Evolutionary conservation across 2,113 vertebrate genomes (phyloP), one percentile per base, ranked within the genome.

Genomic region (Delphinus delphis): DNA sequence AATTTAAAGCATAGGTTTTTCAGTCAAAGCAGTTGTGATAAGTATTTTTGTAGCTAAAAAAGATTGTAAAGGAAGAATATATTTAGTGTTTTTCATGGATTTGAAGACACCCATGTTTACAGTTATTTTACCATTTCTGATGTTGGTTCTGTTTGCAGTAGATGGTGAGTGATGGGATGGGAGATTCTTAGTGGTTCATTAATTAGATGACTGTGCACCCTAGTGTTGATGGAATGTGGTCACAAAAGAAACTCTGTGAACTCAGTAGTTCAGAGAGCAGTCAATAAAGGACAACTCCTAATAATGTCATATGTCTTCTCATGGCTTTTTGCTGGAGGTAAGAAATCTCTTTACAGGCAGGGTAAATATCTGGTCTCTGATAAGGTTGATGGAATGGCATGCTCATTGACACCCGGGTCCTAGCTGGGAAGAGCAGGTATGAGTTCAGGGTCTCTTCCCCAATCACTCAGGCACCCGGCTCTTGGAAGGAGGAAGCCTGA

Each of bases 61-160:
- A 74, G 8, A 26, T 76, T 89, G 68, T 60, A 58, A 92, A 73
- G 68, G 55, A 90, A 82, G 68, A 90, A 25, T 86, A 33, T 77
- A 81, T 58, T 67, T 68, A 91, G 26, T 67, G 2, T 91, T 93
- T 91, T 73, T 90, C 33, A 93, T 96, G 96, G 73, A 33, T 76
- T 80, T 55, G 31, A 50, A 91, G 84, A 74, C 1, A 90, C 10
- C 65, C 4, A 3, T 82, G 20, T 79, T 92, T 90, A 82, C 14
- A 76, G 74, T 28, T 76, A 17, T 10, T 68, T 89, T 73, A 68
- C 4, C 58, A 44, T 55, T 80, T 92, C 71, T 63, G 47, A 44
- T n/a, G 9, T 33, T 90, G 60, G 17, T n/a, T 28, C 17, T n/a
- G 8, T 92, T 73, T 50, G n/a, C n/a, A 85, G 41, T 55, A 11